Conservation (phyloP, 2,113 vertebrate species). For the Gorsachius goisagi region DNA sequence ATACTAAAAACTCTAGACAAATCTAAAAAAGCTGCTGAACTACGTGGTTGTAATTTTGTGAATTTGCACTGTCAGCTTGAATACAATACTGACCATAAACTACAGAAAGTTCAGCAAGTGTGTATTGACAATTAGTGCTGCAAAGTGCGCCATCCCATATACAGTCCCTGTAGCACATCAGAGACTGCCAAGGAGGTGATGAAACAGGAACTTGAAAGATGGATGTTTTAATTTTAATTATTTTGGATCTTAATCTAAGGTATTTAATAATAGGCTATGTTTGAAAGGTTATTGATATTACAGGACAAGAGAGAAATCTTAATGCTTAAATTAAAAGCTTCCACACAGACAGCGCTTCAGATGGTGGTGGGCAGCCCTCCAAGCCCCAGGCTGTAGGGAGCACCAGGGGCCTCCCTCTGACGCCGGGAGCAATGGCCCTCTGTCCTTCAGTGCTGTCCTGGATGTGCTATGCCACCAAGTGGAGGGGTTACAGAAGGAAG, state of each 20-base stretch:
- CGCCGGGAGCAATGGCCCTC: accelerated
- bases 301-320: not conserved
- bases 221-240: not conserved
- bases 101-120: not conserved
- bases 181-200: not conserved
- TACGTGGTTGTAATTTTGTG: not conserved
- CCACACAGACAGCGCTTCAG: not conserved
- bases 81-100: not conserved
- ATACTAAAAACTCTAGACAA: not conserved
- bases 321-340: not conserved
- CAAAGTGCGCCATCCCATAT: not conserved
- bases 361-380: not conserved
- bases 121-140: not conserved
- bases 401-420: not conserved
- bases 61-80: not conserved
- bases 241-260: not conserved
- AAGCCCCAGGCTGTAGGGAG: not conserved
- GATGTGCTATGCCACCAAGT: not conserved
- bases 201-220: not conserved
- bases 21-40: not conserved
- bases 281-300: not conserved
- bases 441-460: not conserved
- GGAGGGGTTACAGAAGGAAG: not conserved
- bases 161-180: not conserved
- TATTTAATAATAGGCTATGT: not conserved